Base-by-base conservation (phyloP, 2,797 vertebrate species). In the Neosilurus mollespiculum region DNA sequence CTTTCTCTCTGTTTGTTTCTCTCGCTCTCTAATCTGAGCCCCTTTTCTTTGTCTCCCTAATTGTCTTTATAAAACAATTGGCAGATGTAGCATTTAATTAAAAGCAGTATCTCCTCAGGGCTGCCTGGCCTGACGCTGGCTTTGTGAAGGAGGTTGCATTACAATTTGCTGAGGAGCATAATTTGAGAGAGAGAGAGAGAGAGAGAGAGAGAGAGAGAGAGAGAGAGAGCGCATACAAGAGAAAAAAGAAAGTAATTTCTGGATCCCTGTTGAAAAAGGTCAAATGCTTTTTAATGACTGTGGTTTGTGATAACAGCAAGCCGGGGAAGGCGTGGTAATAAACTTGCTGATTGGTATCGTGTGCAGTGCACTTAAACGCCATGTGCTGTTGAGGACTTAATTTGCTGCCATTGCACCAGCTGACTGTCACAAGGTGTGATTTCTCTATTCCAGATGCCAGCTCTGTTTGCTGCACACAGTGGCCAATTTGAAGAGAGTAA, bases 241-340 rank as follows among this genome's bases (percentile, higher is more conserved):
- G 86, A 89, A 90, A 88, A 87, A 87, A 84, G 89, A 93, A 93
- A 91, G 92, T 93, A 91, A 93, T 94, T 94, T 93, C 91, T 93
- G 87, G 86, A 91, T 93, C 92, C 90, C 92, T 90, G 87, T 92
- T 92, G 85, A 91, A 93, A 93, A 95, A 95, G 93, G 94, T 95
- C 94, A 95, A 95, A 94, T 92, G 93, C 92, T 93, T 95, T 94
- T 94, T 95, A 95, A 95, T 95, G 93, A 93, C 93, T 93, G 91
- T 93, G 93, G 95, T 94, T 94, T 93, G 92, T 92, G 92, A 95
- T 94, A 95, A 93, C 92, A 90, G 89, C 84, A 88, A 91, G 84
- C 43, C 1, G 26, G 85, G 84, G 88, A 82, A 66, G 30, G 59
- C 86, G 59, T 87, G 93, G 92, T 94, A 94, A 94, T 94, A 93